Evolutionary conservation across 2,888 invertebrate species (phyloP).

Genomic region (Punctoribates punctum): DNA sequence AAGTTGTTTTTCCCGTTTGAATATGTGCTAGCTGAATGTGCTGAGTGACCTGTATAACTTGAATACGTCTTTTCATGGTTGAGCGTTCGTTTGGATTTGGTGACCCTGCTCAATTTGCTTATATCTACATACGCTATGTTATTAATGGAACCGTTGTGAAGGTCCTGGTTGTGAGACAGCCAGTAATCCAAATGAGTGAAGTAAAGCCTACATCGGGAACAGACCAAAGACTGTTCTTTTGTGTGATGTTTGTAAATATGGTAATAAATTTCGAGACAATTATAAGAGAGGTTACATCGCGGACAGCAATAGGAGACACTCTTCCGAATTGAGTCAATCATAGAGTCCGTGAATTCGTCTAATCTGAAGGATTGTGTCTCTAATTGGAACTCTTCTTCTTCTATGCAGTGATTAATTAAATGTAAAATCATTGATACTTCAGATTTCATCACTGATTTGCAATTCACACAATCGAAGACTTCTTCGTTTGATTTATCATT

Average conservation of each 20-base stretch:
- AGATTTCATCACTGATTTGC: not conserved
- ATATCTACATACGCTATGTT: not conserved
- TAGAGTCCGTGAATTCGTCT: constrained; percentile 14
- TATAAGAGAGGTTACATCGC: not conserved
- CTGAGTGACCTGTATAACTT: too few species aligned
- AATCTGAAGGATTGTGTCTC: constrained; percentile 9
- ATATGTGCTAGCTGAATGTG: too few species aligned
- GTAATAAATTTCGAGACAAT: constrained; percentile 18
- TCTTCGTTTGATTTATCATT: not conserved
- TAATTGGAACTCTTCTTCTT: constrained; percentile 10
- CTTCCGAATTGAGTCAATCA: not conserved
- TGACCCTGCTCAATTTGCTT: not conserved
- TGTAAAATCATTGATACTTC: constrained; percentile 30
- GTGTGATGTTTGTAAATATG: constrained; percentile 4
- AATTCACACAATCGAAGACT: constrained; percentile 7
- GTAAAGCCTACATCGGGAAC: not conserved
- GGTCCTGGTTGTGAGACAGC: not conserved
- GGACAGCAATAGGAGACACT: constrained; percentile 21
- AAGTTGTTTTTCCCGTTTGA: not conserved
- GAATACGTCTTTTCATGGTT: too few species aligned
- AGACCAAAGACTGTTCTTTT: not conserved
- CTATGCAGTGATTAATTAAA: constrained; percentile 4
- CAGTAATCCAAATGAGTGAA: constrained; percentile 24
- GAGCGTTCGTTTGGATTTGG: not conserved
- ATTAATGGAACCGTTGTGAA: not conserved